A percentile compares a stretch with the other conserved stretches of the same genome.
Evolutionary conservation across 2,888 invertebrate genomes (phyloP).

Genomic region (Girardia tigrina): DNA sequence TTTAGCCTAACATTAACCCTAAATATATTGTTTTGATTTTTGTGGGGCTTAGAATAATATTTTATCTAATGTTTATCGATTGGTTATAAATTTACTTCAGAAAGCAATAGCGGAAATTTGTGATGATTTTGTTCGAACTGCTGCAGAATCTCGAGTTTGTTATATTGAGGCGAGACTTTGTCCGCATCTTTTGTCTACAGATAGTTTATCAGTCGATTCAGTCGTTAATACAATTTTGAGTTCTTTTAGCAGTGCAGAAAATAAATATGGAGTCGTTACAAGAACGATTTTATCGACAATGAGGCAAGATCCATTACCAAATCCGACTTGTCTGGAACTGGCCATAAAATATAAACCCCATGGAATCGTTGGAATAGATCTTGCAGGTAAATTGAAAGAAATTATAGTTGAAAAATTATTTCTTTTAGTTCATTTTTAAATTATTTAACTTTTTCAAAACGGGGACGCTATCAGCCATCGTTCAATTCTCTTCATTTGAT

Average conservation of each 20-base stretch:
- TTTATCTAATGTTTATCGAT: no score
- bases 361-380: constrained; percentile 55
- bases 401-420: no score
- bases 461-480: no score
- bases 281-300: background rate
- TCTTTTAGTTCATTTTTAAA: no score
- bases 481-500: no score
- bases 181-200: background rate
- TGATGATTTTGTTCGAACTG: background rate
- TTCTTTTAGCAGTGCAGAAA: background rate
- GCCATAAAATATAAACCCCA: constrained; percentile 39
- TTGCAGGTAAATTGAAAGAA: constrained; percentile 51
- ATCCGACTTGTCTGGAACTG: background rate
- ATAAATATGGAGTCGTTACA: background rate
- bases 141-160: background rate
- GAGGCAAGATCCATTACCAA: background rate
- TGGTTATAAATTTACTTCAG: no score
- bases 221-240: background rate
- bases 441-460: no score
- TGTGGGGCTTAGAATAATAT: no score
- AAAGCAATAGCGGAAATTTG: constrained; percentile 3
- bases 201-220: background rate
- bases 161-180: background rate
- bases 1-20: no score
- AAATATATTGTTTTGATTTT: no score